phyloP scores from a whole-genome alignment of 2,113 vertebrate species.

The Lophochroa leadbeateri region DNA sequence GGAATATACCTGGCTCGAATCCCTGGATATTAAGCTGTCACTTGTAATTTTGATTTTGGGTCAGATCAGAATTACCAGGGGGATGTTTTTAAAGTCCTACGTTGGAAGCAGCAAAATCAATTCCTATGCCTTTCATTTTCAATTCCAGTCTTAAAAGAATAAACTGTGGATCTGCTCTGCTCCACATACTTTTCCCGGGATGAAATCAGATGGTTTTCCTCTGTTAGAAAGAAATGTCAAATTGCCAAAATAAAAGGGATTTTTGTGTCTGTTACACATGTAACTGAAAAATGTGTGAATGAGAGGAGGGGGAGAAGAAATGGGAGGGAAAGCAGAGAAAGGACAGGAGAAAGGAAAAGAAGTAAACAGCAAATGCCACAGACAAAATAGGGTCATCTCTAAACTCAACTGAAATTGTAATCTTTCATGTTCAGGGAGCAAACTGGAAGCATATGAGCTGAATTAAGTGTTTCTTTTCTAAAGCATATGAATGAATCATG shows the following conservation, averaged over 20 bases:
- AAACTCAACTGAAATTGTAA: conserved; percentile 40
- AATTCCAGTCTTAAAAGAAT: neutral
- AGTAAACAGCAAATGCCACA: neutral
- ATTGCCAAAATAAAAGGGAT: neutral
- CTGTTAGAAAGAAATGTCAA: neutral
- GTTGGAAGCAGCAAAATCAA: neutral
- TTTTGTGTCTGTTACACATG: neutral
- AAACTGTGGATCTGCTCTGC: neutral
- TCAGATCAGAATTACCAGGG: neutral
- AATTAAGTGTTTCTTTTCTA: conserved; percentile 33
- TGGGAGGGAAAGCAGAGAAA: neutral
- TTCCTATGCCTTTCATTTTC: neutral
- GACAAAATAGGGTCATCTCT: neutral
- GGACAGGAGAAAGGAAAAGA: neutral
- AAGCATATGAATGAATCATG: conserved; percentile 53
- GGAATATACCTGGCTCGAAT: neutral
- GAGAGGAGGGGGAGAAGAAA: neutral
- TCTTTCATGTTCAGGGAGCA: neutral
- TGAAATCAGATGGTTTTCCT: neutral
- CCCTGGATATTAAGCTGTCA: neutral
- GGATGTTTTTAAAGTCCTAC: neutral
- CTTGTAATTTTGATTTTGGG: neutral
- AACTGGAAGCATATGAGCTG: neutral
- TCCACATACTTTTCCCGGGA: neutral
- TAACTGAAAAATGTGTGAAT: neutral